Evolutionary conservation across 2,888 invertebrate genomes (phyloP).

Genomic region (Acleris holmiana): DNA sequence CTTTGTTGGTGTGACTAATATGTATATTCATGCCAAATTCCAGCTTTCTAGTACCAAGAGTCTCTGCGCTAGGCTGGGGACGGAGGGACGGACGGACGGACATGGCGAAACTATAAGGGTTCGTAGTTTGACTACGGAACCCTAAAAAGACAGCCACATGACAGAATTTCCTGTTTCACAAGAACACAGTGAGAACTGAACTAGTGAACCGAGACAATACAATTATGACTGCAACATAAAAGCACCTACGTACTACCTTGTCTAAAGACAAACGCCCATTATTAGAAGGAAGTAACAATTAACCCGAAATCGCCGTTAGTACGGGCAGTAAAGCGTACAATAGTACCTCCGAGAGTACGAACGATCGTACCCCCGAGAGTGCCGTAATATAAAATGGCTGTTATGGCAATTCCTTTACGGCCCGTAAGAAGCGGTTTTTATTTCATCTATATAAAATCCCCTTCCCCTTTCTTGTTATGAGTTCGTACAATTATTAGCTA

Average conservation of each 20-base stretch:
- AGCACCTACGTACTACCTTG: neutral
- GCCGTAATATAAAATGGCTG: slow-evolving; percentile 40
- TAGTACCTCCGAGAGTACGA: slow-evolving; percentile 22
- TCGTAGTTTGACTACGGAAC: no score
- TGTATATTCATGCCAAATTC: no score
- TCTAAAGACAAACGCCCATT: neutral
- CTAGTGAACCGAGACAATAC: no score
- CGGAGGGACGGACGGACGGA: no score
- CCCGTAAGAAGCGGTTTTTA: slow-evolving; percentile 39
- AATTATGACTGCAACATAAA: no score
- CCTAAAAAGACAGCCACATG: no score
- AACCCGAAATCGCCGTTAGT: slow-evolving; percentile 11
- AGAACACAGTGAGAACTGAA: no score
- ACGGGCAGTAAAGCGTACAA: slow-evolving; percentile 21
- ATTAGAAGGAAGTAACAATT: slow-evolving; percentile 9
- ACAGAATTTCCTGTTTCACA: no score
- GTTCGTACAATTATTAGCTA: neutral
- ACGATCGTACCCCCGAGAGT: slow-evolving; percentile 22
- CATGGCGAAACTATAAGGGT: no score
- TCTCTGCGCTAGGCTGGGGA: no score
- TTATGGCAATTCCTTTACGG: slow-evolving; percentile 44
- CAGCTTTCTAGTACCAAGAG: no score
- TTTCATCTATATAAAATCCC: slow-evolving; percentile 12
- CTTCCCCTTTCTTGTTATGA: neutral
- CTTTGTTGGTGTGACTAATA: no score